Conservation (phyloP, 2,888 invertebrate species). For the Scrobipalpa costella region DNA sequence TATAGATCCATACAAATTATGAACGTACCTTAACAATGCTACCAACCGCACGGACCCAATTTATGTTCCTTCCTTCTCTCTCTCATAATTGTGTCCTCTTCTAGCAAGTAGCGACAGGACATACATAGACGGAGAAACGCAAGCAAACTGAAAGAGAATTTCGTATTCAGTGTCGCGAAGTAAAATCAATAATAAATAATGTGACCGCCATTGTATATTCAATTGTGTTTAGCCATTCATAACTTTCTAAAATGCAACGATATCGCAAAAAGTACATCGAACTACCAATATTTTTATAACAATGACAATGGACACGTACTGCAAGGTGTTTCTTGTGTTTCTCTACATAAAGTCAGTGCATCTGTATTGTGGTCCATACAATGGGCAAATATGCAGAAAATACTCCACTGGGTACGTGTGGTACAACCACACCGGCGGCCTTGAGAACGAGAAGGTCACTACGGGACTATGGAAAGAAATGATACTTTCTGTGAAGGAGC, state of each 20-base stretch:
- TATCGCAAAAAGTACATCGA: slow-evolving; percentile 54
- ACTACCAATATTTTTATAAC: slow-evolving; percentile 50
- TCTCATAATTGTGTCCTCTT: no score
- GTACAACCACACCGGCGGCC: slow-evolving; percentile 88
- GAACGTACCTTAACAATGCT: neutral
- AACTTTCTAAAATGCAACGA: slow-evolving; percentile 66
- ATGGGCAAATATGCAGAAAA: slow-evolving; percentile 90
- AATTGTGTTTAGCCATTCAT: slow-evolving; percentile 50
- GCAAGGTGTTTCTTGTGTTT: slow-evolving; percentile 61
- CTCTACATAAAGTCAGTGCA: slow-evolving; percentile 69
- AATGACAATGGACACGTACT: slow-evolving; percentile 62
- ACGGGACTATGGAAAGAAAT: slow-evolving; percentile 92
- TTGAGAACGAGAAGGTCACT: slow-evolving; percentile 92
- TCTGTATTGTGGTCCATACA: slow-evolving; percentile 93
- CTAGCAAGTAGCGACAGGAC: neutral
- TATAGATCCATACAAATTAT: neutral
- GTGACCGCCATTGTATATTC: slow-evolving; percentile 71
- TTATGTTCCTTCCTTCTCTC: no score
- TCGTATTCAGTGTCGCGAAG: slow-evolving; percentile 34
- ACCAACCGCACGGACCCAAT: no score
- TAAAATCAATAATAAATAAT: slow-evolving; percentile 74
- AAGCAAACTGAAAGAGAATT: neutral
- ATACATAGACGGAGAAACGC: no score
- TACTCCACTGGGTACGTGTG: slow-evolving; percentile 87
- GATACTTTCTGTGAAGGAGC: slow-evolving; percentile 88